Base-by-base conservation (phyloP, 2,888 invertebrate species). In the Leptothorax acervorum region DNA sequence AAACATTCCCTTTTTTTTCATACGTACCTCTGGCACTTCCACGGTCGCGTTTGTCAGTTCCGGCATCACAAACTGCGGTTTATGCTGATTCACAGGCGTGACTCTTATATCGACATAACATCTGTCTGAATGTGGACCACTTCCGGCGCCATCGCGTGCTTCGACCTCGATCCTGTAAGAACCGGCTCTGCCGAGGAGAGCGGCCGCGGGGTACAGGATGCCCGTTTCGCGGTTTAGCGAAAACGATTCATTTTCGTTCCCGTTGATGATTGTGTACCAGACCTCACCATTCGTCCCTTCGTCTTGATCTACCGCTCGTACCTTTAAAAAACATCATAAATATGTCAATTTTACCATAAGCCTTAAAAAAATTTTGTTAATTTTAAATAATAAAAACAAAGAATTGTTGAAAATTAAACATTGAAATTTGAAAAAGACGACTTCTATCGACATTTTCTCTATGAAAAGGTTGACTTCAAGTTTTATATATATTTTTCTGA, bases 281-380 rank as follows among this genome's bases (percentile, higher is more conserved):
- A 99, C 96, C 87, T 97, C 96, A 9, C 97, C 98, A 92, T 98
- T 97, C 9, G 96, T 92, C 1, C 98, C 98, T 76, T 97, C 96
- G 92, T 99, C 99, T 35, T 96, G 96, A 92, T 99, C 99, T 23
- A 96, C 96, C 0, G 98, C 99, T 86, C 97, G 96, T 0, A 99
- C 96, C 93, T 93, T 81, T 23, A 23, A 42, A 62, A 39, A 48
- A 12, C 4, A n/a, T 35, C 2, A 28, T 31, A 11, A 60, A 39
- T 39, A 48, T 9, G 23, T 81, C 5, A 12, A 42, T 15, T 42
- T 74, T 28, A 18, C 6, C 3, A 39, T 9, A 48, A 31, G 5
- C 0, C 3, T 35, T 35, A 6, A 12, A 31, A 28, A 51, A 35
- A 73, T 28, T 45, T 63, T 60, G 51, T 48, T 8, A 28, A 76